Base-by-base conservation (phyloP, 2,888 invertebrate species). In the Dioctria linearis region DNA sequence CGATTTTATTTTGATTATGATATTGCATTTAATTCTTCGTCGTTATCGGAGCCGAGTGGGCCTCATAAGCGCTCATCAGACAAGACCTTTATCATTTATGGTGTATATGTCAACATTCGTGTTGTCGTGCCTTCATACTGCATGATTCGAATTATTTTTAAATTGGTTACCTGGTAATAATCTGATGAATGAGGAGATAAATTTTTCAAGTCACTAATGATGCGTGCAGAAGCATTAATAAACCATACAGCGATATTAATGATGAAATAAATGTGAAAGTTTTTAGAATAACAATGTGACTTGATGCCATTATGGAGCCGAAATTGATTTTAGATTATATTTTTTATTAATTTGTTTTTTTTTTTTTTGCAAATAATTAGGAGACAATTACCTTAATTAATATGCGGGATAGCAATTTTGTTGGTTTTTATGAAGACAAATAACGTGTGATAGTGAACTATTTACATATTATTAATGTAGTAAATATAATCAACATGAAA, bases 1-100 rank as follows among this genome's bases (percentile, higher is more conserved):
- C 59, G 73, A 73, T 73, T 61, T 71, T 73, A 73, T 73, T 73
- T 73, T 73, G 73, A 73, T 73, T 73, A 73, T 73, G 73, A 73
- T 73, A 73, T 42, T 73, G 73, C 73, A 73, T 59, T 73, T 42
- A 73, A 25, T 59, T 42, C 73, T 11, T n/a, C 42, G 25, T 25
- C 25, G 25, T 25, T 25, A 25, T 25, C 25, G 25, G 6, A 42
- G 59, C 40, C 39, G 59, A 13, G 6, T 9, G 13, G 57, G 42
- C n/a, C 13, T 40, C 3, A 57, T 4, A 51, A 73, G 39, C 2
- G 73, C 25, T 9, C 73, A 43, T 42, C 73, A 37, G 40, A 42
- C 73, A 40, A 49, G 25, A 54, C 54, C 54, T 54, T 54, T n/a
- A 54, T n/a, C 11, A 54, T 63, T 13, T 51, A 11, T 8, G 69